Evolutionary conservation across 2,113 vertebrate genomes (phyloP).

Genomic region (Setophaga petechia): DNA sequence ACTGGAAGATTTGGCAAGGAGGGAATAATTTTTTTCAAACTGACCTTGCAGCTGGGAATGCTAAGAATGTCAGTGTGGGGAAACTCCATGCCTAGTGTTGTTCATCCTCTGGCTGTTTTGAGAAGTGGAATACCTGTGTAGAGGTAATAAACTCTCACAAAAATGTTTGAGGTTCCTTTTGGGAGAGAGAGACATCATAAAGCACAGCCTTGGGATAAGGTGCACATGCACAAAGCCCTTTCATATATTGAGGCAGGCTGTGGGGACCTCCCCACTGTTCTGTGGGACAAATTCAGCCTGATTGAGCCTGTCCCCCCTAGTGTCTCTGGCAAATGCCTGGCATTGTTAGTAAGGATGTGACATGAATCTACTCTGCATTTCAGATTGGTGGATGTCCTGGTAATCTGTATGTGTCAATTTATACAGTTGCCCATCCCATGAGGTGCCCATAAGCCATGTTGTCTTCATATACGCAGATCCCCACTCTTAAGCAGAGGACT

Average conservation of each 20-base stretch:
- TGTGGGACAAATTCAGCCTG: background rate
- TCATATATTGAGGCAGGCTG: background rate
- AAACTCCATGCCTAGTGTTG: background rate
- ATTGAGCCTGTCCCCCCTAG: fast-evolving
- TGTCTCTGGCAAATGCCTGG: background rate
- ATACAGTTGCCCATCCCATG: fast-evolving
- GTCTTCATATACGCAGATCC: background rate
- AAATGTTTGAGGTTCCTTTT: background rate
- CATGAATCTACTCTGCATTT: background rate
- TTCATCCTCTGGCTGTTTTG: background rate
- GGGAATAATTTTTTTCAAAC: background rate
- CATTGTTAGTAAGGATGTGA: background rate
- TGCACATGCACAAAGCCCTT: background rate
- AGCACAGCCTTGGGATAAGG: background rate
- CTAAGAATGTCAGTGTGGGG: background rate
- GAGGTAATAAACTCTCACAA: background rate
- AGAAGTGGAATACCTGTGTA: background rate
- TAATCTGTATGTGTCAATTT: background rate
- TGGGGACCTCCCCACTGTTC: too few species aligned
- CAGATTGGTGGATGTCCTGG: background rate
- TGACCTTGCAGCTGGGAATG: background rate
- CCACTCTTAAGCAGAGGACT: background rate
- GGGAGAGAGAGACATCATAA: background rate
- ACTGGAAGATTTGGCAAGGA: background rate
- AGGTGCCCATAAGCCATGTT: fast-evolving